Percentiles rank a stretch among this genome's conserved stretches.
These are phyloP conservation scores for Harpagus bidentatus DNA, from an alignment of 2,113 vertebrate species.

Conservation along the genomic window DNA sequence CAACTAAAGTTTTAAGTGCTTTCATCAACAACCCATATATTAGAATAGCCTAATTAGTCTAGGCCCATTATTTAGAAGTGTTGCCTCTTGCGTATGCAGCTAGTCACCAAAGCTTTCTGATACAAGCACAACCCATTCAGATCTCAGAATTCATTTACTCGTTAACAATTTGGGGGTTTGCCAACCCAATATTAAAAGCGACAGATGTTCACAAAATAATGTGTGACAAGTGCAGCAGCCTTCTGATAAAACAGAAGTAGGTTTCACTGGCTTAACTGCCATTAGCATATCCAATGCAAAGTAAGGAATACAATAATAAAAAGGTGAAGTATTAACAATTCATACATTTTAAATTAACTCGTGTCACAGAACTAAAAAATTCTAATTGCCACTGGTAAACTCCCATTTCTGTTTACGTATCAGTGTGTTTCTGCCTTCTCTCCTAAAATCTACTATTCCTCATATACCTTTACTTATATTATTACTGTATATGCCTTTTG, in stretches of 20 bases:
- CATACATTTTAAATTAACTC: neutral
- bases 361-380: neutral
- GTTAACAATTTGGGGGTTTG: neutral
- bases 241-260: neutral
- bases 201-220: neutral
- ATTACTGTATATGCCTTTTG: neutral
- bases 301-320: neutral
- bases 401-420: neutral
- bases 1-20: neutral
- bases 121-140: neutral
- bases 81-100: neutral
- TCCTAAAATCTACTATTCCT: neutral
- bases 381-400: neutral
- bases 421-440: neutral
- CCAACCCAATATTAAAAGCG: neutral
- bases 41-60: neutral
- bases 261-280: neutral
- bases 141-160: neutral
- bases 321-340: neutral
- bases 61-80: neutral
- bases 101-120: neutral
- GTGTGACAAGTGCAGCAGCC: neutral
- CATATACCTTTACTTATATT: neutral
- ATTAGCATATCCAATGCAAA: neutral
- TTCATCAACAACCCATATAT: neutral